Evolutionary conservation across 2,888 invertebrate genomes (phyloP), one percentile per base, ranked within the genome.

Genomic region (Lasioglossum malachurum): DNA sequence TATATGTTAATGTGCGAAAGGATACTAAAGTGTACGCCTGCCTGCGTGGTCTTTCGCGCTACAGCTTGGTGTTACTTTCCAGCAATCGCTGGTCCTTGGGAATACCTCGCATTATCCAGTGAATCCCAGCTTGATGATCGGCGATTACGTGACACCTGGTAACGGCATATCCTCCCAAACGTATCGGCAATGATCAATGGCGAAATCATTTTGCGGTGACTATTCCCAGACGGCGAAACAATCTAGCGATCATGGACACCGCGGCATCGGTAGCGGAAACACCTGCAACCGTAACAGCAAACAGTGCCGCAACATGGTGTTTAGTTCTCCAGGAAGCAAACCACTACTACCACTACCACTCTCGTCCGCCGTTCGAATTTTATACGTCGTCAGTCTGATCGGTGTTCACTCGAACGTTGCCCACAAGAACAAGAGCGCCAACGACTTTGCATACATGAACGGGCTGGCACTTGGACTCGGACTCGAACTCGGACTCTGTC

Each of bases 51-150:
- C 91, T 93, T 91, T 93, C 94, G 94, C 93, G 94, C 94, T 95
- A 95, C 94, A 94, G 94, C 94, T 95, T 94, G 95, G 93, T 94
- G 94, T 94, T 94, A 94, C 94, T 95, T 95, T 94, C 95, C 95
- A 96, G 95, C 95, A 95, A 94, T 94, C 95, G 93, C 95, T 96
- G 93, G 96, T 97, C 89, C 96, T 97, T 95, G 96, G 97, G 89
- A 96, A 96, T 92, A 96, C 96, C 64, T 95, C 96, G 67, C 96
- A 96, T 94, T 97, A 97, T 93, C 97, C 97, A 88, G 96, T 97
- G 92, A 97, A 97, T 95, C 96, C 97, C 93, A 97, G 97, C 95
- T 96, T 97, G 93, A 97, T 97, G 97, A 97, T 97, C 92, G 97
- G 97, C 78, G 97, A 97, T 95, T 97, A 97, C 95, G 97, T 97